Conservation (phyloP, 2,113 vertebrate species). For the Callipepla squamata region DNA sequence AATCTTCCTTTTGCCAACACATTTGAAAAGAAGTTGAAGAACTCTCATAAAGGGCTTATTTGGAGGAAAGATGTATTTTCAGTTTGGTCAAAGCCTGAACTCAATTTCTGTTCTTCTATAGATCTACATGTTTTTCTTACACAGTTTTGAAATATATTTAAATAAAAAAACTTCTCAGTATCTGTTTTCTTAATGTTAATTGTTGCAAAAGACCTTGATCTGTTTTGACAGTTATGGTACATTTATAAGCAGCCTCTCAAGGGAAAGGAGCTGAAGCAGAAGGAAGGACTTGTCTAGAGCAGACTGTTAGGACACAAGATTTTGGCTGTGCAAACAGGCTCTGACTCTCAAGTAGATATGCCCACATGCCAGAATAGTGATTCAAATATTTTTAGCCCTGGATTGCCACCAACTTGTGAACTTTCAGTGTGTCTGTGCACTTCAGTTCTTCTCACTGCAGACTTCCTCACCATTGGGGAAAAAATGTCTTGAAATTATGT, state of each 20-base stretch:
- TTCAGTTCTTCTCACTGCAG: not conserved
- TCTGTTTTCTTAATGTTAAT: not conserved
- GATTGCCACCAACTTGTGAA: conserved; percentile 19
- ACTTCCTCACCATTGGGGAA: conserved; percentile 14
- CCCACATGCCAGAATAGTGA: not conserved
- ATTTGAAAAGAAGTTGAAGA: not conserved
- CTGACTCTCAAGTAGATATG: not conserved
- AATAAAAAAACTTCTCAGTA: not conserved
- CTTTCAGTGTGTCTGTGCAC: conserved; percentile 11
- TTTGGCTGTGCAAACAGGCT: not conserved
- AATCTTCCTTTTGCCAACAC: not conserved
- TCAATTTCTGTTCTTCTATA: not conserved
- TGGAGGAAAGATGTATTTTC: not conserved
- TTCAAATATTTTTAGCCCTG: conserved; percentile 32
- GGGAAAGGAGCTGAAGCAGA: conserved; percentile 14
- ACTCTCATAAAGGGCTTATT: not conserved
- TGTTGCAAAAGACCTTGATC: not conserved
- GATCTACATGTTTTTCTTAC: not conserved
- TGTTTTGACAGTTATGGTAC: not conserved
- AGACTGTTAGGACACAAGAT: not conserved
- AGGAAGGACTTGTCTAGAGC: conserved; percentile 9
- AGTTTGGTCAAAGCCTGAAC: not conserved
- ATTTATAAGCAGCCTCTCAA: not conserved
- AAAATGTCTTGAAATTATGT: conserved; percentile 6
- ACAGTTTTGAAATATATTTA: not conserved